Conservation (phyloP, 2,797 vertebrate species). For the Bucorvus abyssinicus region DNA sequence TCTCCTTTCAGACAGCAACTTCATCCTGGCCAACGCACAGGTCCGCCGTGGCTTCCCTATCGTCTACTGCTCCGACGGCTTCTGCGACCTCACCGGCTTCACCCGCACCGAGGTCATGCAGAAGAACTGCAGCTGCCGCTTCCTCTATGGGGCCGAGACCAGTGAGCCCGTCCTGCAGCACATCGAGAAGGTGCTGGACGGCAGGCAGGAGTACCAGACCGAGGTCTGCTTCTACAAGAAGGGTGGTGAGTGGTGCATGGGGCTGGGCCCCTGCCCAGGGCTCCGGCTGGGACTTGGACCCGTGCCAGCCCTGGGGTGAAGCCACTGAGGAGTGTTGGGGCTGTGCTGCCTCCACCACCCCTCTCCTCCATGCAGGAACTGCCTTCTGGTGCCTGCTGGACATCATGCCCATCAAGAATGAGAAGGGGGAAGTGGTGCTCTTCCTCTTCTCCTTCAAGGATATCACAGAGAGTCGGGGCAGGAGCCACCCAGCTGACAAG, state of each 20-base stretch:
- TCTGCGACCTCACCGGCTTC: conserved; percentile 92
- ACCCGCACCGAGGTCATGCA: conserved; percentile 93
- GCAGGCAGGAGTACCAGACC: conserved; percentile 87
- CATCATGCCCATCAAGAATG: conserved; percentile 95
- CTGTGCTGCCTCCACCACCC: neutral
- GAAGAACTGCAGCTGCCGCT: conserved; percentile 90
- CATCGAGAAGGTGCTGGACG: conserved; percentile 88
- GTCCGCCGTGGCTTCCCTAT: conserved; percentile 88
- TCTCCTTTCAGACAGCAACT: conserved; percentile 90
- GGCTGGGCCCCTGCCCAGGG: fast-evolving
- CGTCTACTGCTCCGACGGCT: conserved; percentile 95
- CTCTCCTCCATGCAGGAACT: conserved; percentile 70
- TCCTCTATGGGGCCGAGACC: conserved; percentile 90
- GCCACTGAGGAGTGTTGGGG: fast-evolving
- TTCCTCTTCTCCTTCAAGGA: conserved; percentile 97
- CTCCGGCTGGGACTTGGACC: neutral
- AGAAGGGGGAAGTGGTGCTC: conserved; percentile 92
- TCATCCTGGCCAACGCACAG: conserved; percentile 92
- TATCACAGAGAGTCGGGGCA: conserved; percentile 84
- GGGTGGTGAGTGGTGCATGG: conserved; percentile 78
- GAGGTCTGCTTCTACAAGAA: conserved; percentile 93
- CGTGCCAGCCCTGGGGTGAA: fast-evolving
- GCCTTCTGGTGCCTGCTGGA: conserved; percentile 92
- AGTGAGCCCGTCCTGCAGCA: conserved; percentile 82
- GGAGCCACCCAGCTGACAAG: conserved; percentile 64